Evolutionary conservation across 2,113 vertebrate genomes (phyloP).

Genomic region (Calyptomena viridis): DNA sequence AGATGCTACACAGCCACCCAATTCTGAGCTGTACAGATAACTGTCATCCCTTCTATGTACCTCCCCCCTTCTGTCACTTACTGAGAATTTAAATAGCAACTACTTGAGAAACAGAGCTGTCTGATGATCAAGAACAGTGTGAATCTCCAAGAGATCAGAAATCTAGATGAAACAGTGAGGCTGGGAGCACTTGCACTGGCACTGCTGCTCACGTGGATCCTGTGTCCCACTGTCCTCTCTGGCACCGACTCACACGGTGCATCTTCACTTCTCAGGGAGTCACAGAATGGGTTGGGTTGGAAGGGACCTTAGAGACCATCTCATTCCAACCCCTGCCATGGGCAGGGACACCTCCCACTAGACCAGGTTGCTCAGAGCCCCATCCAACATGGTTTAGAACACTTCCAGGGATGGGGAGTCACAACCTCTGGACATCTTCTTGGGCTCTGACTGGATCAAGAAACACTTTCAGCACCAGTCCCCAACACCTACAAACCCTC

Average conservation of each 20-base stretch:
- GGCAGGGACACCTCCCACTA: not conserved
- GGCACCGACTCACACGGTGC: rapidly evolving
- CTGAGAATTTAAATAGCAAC: not conserved
- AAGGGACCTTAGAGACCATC: not conserved
- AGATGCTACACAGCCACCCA: not conserved
- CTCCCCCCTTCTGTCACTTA: not conserved
- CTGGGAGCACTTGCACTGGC: not conserved
- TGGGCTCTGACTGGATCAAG: rapidly evolving
- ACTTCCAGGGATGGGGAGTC: no score
- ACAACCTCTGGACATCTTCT: not conserved
- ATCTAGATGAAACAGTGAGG: not conserved
- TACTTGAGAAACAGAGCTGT: not conserved
- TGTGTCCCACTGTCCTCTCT: not conserved
- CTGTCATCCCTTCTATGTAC: rapidly evolving
- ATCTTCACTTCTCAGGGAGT: not conserved
- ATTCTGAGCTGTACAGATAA: not conserved
- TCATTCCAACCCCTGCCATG: not conserved
- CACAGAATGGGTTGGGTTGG: not conserved
- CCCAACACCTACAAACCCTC: not conserved
- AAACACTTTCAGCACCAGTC: not conserved
- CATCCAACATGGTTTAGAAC: not conserved
- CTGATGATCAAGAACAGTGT: not conserved
- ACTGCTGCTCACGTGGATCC: not conserved
- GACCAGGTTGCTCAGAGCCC: not conserved
- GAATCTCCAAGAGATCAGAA: not conserved